phyloP scores from a whole-genome alignment of 2,888 invertebrate species.

The Zelleria hepariella region DNA sequence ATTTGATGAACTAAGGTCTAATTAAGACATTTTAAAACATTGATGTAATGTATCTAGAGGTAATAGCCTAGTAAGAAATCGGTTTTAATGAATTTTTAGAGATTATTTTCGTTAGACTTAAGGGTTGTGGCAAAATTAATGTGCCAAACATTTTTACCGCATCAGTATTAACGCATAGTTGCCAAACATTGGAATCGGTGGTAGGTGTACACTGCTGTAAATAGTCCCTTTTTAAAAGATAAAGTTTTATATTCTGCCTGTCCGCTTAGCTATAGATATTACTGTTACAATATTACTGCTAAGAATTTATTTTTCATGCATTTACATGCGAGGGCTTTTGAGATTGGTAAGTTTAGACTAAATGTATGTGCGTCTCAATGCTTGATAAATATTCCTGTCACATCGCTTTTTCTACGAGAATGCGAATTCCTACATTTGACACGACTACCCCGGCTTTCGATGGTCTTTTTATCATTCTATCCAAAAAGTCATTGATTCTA shows the following conservation, averaged over 20 bases:
- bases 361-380: conserved; percentile 4
- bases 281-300: conserved; percentile 26
- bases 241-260: conserved; percentile 40
- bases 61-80: conserved; percentile 39
- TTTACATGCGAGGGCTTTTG: conserved; percentile 56
- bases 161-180: conserved; percentile 69
- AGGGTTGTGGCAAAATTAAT: conserved; percentile 47
- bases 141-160: conserved; percentile 73
- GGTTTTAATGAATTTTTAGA: conserved; percentile 55
- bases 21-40: conserved; percentile 64
- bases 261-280: conserved; percentile 28
- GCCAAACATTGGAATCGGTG: conserved; percentile 58
- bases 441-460: too few species aligned
- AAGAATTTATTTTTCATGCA: conserved; percentile 63
- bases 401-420: too few species aligned
- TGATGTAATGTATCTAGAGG: conserved; percentile 54
- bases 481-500: too few species aligned
- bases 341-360: conserved; percentile 49
- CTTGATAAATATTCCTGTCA: too few species aligned
- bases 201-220: conserved; percentile 61
- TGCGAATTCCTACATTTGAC: too few species aligned
- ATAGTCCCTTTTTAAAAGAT: conserved; percentile 46
- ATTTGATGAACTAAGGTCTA: conserved; percentile 48
- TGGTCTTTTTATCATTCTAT: too few species aligned
- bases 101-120: conserved; percentile 57